A percentile compares a stretch with the other conserved stretches of the same genome.
These are phyloP conservation scores for Aspidiotus rigidus DNA, from an alignment of 2,888 invertebrate genomes.

Conservation along the genomic window DNA sequence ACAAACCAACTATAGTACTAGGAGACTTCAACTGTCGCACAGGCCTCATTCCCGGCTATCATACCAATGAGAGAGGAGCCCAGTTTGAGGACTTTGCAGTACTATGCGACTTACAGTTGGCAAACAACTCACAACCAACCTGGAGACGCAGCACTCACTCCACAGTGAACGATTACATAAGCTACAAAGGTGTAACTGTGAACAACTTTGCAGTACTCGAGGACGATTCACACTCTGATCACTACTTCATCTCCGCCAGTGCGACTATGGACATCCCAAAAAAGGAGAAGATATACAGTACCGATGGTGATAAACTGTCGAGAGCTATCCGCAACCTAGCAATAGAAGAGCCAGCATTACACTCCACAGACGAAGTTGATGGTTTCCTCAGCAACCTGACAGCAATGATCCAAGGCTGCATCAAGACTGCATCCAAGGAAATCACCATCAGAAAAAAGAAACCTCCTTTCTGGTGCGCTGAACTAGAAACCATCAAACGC, in stretches of 20 bases:
- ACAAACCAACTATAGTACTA: no score
- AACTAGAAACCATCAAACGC: no score
- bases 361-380: not conserved
- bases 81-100: not conserved
- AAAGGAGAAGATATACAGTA: not conserved
- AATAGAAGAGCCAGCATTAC: no score
- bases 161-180: not conserved
- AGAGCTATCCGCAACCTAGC: no score
- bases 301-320: not conserved
- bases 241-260: not conserved
- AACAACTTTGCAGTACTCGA: not conserved
- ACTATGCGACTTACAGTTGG: not conserved
- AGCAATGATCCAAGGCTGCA: not conserved
- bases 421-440: no score
- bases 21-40: not conserved
- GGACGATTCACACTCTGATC: not conserved
- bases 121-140: not conserved
- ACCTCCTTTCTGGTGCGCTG: no score
- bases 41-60: not conserved
- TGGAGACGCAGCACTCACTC: not conserved
- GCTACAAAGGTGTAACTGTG: not conserved
- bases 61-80: not conserved
- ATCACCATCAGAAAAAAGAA: no score
- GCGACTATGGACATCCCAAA: not conserved
- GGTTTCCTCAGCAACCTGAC: not conserved